Evolutionary conservation across 2,888 invertebrate species (phyloP).

Genomic region (Cataglyphis altisquamis): DNA sequence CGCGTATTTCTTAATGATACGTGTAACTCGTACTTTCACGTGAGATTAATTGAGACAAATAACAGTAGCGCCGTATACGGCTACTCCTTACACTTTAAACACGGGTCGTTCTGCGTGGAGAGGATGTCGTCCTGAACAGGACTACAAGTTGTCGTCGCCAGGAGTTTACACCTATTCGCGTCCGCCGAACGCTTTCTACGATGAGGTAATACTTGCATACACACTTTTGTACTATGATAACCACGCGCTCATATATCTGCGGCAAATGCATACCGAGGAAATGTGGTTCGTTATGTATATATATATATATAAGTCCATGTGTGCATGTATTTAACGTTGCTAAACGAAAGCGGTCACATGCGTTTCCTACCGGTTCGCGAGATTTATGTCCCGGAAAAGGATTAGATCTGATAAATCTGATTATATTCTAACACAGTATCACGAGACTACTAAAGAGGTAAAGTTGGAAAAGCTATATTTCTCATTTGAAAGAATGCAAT

Average conservation of each 20-base stretch:
- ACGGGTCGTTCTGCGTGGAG: not conserved
- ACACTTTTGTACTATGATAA: conserved; percentile 60
- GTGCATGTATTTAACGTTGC: conserved; percentile 45
- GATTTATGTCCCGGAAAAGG: conserved; percentile 55
- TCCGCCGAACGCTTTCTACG: conserved; percentile 57
- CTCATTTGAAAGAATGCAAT: conserved; percentile 25
- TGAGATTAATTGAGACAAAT: conserved; percentile 52
- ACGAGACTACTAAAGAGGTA: not conserved
- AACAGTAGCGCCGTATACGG: not conserved
- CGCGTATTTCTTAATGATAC: conserved; percentile 51
- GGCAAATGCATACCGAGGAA: conserved; percentile 2
- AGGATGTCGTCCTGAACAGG: conserved; percentile 16
- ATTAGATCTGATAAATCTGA: conserved; percentile 61
- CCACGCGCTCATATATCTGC: conserved; percentile 34
- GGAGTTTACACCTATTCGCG: conserved; percentile 45
- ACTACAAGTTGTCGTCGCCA: conserved; percentile 17
- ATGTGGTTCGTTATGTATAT: conserved; percentile 48
- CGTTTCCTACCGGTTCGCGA: conserved; percentile 21
- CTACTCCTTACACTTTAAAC: conserved; percentile 30
- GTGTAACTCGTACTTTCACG: conserved; percentile 42
- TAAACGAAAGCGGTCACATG: conserved; percentile 50
- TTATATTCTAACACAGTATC: not conserved
- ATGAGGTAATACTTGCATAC: conserved; percentile 56
- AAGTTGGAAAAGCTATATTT: conserved; percentile 7
- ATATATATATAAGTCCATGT: not conserved